Conservation (phyloP, 2,888 invertebrate genomes). For the Cyrtodaria siliqua region DNA sequence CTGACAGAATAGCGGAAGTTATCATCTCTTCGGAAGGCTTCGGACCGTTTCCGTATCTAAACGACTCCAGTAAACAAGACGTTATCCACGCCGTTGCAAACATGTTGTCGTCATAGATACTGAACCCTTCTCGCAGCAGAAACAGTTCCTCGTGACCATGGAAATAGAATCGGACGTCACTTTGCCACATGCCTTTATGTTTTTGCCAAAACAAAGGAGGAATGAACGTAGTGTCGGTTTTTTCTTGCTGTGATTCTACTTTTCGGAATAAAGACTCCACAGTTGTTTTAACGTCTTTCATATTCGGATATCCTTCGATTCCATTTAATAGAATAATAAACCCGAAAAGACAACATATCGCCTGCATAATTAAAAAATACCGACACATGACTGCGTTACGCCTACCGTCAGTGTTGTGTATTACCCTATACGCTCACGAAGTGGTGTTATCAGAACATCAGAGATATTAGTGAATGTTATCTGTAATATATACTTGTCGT, state of each 20-base stretch:
- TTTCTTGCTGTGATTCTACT: conserved; percentile 63
- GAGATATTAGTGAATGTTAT: too few relatives aligned
- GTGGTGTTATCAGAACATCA: too few relatives aligned
- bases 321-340: too few relatives aligned
- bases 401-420: too few relatives aligned
- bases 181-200: conserved; percentile 76
- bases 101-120: conserved; percentile 81
- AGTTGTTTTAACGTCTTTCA: conserved; percentile 38
- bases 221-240: conserved; percentile 56
- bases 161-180: conserved; percentile 77
- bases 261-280: conserved; percentile 57
- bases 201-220: conserved; percentile 74
- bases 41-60: conserved; percentile 62
- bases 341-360: too few relatives aligned
- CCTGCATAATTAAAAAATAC: too few relatives aligned
- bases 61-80: conserved; percentile 74
- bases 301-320: too few relatives aligned
- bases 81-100: conserved; percentile 81
- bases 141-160: conserved; percentile 71
- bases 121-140: conserved; percentile 69
- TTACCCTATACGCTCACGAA: too few relatives aligned
- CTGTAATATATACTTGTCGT: too few relatives aligned
- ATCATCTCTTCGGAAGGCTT: conserved; percentile 62
- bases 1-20: conserved; percentile 49
- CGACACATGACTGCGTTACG: too few relatives aligned